A percentile compares a stretch with the other conserved stretches of the same genome.
phyloP scores from a whole-genome alignment of 2,797 vertebrate species.

The Gymnoscopelus microlampas region DNA sequence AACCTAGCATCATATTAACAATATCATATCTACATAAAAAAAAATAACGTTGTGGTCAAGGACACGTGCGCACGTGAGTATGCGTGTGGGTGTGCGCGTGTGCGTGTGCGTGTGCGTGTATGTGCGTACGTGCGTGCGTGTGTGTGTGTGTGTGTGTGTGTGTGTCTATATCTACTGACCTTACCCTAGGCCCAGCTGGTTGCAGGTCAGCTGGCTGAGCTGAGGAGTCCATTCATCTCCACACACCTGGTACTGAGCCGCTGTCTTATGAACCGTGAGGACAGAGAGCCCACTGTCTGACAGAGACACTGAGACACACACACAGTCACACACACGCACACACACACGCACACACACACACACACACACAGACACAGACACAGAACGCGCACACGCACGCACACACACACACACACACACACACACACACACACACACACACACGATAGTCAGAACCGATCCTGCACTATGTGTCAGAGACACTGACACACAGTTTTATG shows the following conservation, averaged over 20 bases:
- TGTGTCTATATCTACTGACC: constrained; percentile 86
- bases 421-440: constrained; percentile 13
- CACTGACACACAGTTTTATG: neutral
- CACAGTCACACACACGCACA: constrained; percentile 31
- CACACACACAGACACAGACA: constrained; percentile 26
- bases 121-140: neutral
- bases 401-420: constrained; percentile 5
- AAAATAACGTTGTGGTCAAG: too few species aligned
- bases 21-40: too few species aligned
- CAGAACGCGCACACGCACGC: constrained; percentile 9
- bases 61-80: too few species aligned
- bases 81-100: too few species aligned
- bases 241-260: constrained; percentile 87
- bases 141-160: constrained; percentile 22
- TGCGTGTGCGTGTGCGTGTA: neutral
- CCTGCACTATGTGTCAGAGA: neutral
- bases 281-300: constrained; percentile 78
- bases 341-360: constrained; percentile 27
- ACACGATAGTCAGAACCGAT: neutral
- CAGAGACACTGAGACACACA: constrained; percentile 81
- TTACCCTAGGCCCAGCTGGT: constrained; percentile 97
- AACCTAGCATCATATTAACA: too few species aligned
- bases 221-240: constrained; percentile 89
- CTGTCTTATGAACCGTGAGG: constrained; percentile 85
- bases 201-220: constrained; percentile 89